phyloP scores from a whole-genome alignment of 1,140 invertebrate species.

The Sycophila sp. region DNA sequence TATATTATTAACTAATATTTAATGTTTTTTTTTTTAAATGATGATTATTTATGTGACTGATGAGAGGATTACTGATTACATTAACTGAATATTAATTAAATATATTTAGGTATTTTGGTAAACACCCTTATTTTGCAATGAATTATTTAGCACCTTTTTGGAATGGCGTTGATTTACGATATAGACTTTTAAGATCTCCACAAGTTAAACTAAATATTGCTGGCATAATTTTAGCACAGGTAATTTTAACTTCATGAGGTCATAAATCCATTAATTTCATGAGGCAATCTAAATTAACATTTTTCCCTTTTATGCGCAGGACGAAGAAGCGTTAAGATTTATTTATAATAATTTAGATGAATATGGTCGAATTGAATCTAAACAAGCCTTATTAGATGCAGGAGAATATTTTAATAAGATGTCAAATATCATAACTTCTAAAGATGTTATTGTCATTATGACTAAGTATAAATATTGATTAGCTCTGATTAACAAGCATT shows the following conservation, averaged over 20 bases:
- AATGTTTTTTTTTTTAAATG: no score
- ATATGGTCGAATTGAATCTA: constrained; percentile 20
- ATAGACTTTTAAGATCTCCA: constrained; percentile 33
- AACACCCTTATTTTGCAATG: constrained; percentile 17
- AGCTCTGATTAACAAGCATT: no score
- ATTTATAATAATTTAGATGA: constrained; percentile 21
- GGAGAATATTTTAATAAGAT: constrained; percentile 20
- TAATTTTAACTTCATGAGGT: neutral
- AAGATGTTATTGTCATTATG: constrained; percentile 40
- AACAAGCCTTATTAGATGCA: constrained; percentile 12
- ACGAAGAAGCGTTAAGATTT: constrained; percentile 29
- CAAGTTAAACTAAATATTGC: constrained; percentile 41
- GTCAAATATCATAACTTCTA: neutral
- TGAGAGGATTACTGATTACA: no score
- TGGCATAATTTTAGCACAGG: constrained; percentile 34
- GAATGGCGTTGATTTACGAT: constrained; percentile 42
- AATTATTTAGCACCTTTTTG: constrained; percentile 42
- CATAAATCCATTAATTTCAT: neutral
- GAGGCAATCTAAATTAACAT: neutral
- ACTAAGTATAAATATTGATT: constrained; percentile 35
- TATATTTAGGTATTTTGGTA: constrained; percentile 23
- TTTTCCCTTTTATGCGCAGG: constrained; percentile 22
- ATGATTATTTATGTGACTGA: no score
- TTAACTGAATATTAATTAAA: no score
- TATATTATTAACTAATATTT: no score